Evolutionary conservation across 2,113 vertebrate species (phyloP), one percentile per base, ranked within the genome.

Genomic region (Marcusenius ussheri): DNA sequence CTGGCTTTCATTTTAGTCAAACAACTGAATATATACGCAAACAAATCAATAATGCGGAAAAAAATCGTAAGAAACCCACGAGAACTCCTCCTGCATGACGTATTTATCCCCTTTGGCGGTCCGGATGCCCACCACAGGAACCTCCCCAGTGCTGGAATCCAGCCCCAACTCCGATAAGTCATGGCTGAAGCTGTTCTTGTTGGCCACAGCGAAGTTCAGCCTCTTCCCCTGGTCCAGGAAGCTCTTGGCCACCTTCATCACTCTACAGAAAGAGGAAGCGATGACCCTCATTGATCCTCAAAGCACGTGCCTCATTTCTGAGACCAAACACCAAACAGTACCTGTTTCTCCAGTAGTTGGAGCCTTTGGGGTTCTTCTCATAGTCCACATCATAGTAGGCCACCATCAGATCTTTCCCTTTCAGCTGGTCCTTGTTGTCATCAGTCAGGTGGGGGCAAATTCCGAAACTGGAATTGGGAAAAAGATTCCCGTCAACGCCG

Each of bases 261-360:
- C 98, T 93, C 98, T 99, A 91, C 0, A 83, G 5, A 42, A 47
- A 62, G 31, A 51, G 24, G 58, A 39, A 27, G 31, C 6, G 7
- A n/a, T 53, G n/a, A 83, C 46, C 3, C 19, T 17, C 21, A 13
- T 35, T 50, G 3, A 13, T 53, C 50, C n/a, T 27, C 3, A 31
- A 35, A 17, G 45, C 51, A 46, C 9, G 74, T 45, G 42, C 31
- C 21, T 45, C 9, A 50, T 56, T 58, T 53, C 13, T 15, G 17
- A 15, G 46, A 70, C 42, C 42, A 21, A 49, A 35, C 11, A 70
- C 80, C 10, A 42, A 39, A 5, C 50, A 53, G 31, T 90, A 99
- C 98, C 98, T 97, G 95, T 99, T 99, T 91, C 98, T 98, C 98
- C 98, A 99, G 94, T 99, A 99, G 95, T 99, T 99, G 51, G 98